Evolutionary conservation across 2,888 invertebrate genomes (phyloP).

Genomic region (Drosophila meridiana): DNA sequence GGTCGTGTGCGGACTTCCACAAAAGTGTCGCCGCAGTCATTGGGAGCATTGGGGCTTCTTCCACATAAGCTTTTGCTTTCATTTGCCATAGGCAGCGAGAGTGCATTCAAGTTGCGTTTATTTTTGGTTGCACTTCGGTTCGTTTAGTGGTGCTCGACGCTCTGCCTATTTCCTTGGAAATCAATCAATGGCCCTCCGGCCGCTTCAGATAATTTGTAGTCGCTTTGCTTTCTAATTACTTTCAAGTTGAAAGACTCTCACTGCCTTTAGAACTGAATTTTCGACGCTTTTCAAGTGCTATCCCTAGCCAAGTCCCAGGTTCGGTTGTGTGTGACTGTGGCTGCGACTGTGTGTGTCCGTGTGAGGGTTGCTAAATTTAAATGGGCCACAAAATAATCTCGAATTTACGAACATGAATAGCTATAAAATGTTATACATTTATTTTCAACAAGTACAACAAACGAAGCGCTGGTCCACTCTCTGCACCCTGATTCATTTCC

Average conservation of each 20-base stretch:
- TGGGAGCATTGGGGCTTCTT: slow-evolving; percentile 54
- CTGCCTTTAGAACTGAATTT: slow-evolving; percentile 11
- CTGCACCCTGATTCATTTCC: neutral
- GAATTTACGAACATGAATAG: slow-evolving; percentile 75
- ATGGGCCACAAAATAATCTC: slow-evolving; percentile 71
- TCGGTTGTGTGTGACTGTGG: neutral
- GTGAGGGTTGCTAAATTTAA: slow-evolving; percentile 59
- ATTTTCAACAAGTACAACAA: slow-evolving; percentile 57
- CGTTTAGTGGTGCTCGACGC: slow-evolving; percentile 54
- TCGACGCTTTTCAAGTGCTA: slow-evolving; percentile 62
- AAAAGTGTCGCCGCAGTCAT: slow-evolving; percentile 80
- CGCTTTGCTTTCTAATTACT: slow-evolving; percentile 75
- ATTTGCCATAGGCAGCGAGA: slow-evolving; percentile 46
- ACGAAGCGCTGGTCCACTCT: slow-evolving; percentile 21
- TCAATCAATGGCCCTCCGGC: slow-evolving; percentile 69
- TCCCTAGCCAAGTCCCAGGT: slow-evolving; percentile 20
- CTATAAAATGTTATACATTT: slow-evolving; percentile 76
- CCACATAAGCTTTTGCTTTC: slow-evolving; percentile 61
- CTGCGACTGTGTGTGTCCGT: neutral
- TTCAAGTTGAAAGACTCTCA: slow-evolving; percentile 69
- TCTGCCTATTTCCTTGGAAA: slow-evolving; percentile 66
- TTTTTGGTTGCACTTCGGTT: slow-evolving; percentile 63
- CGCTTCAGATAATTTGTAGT: slow-evolving; percentile 70
- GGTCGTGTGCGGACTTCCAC: slow-evolving; percentile 57
- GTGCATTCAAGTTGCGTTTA: slow-evolving; percentile 56